Conservation (phyloP, 2,113 vertebrate genomes). For the Taurulus bubalis region DNA sequence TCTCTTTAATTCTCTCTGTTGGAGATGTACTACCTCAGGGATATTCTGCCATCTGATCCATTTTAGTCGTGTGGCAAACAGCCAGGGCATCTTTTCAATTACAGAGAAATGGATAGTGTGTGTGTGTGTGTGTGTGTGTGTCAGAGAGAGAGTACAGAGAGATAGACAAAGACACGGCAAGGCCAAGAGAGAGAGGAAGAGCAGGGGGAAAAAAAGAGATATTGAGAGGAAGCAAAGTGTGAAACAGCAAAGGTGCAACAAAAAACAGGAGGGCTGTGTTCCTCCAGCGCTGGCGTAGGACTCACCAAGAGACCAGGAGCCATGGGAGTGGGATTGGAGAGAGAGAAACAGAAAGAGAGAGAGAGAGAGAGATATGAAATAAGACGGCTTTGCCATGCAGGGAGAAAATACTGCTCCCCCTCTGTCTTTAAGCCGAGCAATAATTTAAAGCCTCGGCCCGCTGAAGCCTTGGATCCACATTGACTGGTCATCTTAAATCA, state of each 20-base stretch:
- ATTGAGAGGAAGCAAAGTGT: constrained; percentile 18
- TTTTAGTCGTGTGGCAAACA: constrained; percentile 81
- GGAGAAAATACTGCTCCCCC: constrained; percentile 66
- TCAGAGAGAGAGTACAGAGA: constrained; percentile 4
- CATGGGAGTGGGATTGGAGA: constrained; percentile 23
- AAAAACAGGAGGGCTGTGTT: constrained; percentile 11
- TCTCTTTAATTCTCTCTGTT: constrained; percentile 77
- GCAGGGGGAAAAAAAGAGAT: background rate
- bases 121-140: constrained; percentile 44
- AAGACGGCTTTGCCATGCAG: constrained; percentile 54
- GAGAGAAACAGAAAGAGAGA: constrained; percentile 10
- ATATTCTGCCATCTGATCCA: constrained; percentile 82
- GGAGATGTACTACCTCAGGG: constrained; percentile 81
- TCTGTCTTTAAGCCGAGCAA: constrained; percentile 77
- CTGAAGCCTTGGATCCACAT: constrained; percentile 80
- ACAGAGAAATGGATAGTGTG: constrained; percentile 76
- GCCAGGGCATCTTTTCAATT: constrained; percentile 82
- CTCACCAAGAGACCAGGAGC: constrained; percentile 33
- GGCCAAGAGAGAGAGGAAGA: background rate
- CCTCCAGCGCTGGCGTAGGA: constrained; percentile 25
- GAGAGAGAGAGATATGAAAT: constrained; percentile 33
- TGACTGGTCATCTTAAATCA: constrained; percentile 84
- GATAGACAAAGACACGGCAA: constrained; percentile 56
- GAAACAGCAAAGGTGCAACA: constrained; percentile 35
- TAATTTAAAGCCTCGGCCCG: constrained; percentile 79